A percentile compares a stretch with the other conserved stretches of the same genome.
Conservation (phyloP, 1,140 invertebrate genomes). For the Drosophila miranda region DNA sequence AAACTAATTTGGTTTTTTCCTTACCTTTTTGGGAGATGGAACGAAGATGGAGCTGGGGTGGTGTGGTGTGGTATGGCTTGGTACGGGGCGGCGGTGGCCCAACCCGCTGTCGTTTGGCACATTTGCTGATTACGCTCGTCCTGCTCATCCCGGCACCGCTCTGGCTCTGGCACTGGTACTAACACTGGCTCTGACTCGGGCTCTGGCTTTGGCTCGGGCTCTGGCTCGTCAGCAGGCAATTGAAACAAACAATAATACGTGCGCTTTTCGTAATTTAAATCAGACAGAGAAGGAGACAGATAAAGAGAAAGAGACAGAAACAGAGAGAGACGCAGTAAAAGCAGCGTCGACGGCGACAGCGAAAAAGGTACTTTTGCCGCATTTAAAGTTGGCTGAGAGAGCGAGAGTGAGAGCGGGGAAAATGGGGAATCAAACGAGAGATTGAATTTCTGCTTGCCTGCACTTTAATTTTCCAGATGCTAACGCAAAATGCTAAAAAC, state of each 20-base stretch:
- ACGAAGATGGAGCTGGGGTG: slow-evolving; percentile 10
- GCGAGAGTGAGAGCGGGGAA: not conserved
- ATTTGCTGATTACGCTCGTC: slow-evolving; percentile 77
- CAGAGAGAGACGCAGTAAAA: slow-evolving; percentile 22
- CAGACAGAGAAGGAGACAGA: slow-evolving; percentile 38
- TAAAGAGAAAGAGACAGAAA: slow-evolving; percentile 43
- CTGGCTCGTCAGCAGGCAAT: slow-evolving; percentile 71
- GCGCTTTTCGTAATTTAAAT: slow-evolving; percentile 77
- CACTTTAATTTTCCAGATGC: slow-evolving; percentile 75
- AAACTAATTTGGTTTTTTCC: slow-evolving; percentile 72
- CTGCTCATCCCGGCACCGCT: slow-evolving; percentile 28
- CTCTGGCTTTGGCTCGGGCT: slow-evolving; percentile 8
- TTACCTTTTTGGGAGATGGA: slow-evolving; percentile 26
- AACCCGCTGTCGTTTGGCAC: slow-evolving; percentile 52
- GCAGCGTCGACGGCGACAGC: too few relatives aligned
- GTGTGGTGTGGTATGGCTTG: not conserved
- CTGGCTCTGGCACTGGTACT: slow-evolving; percentile 1
- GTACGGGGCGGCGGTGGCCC: not conserved
- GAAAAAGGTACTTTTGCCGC: too few relatives aligned
- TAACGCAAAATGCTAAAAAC: slow-evolving; percentile 73
- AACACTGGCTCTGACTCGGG: slow-evolving; percentile 3
- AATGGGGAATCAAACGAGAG: slow-evolving; percentile 69
- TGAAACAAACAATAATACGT: slow-evolving; percentile 81
- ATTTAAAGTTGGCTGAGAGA: not conserved
- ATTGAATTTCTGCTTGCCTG: slow-evolving; percentile 80